A percentile compares a stretch with the other conserved stretches of the same genome.
These are phyloP conservation scores for Phalacrocorax aristotelis DNA, from an alignment of 2,113 vertebrate species.

Conservation along the genomic window DNA sequence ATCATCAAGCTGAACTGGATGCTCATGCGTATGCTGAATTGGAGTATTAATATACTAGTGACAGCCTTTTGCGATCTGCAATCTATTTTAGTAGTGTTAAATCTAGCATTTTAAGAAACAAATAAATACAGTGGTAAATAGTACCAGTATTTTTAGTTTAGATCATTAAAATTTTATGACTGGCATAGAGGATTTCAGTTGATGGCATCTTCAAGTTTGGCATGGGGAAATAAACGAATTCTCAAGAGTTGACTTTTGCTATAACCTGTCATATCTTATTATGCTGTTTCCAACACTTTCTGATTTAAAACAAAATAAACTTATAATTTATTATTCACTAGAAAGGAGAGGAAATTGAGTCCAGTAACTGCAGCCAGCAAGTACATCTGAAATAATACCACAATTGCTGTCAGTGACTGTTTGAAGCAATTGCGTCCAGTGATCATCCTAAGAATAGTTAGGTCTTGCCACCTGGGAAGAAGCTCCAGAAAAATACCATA, in stretches of 20 bases:
- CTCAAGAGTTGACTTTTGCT: conserved; percentile 6
- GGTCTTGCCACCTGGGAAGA: background rate
- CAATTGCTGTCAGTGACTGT: background rate
- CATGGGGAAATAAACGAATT: conserved; percentile 8
- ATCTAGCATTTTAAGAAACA: background rate
- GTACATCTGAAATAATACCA: background rate
- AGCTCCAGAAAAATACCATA: background rate
- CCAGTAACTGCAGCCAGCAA: background rate
- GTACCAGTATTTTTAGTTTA: conserved; percentile 18
- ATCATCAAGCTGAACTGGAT: conserved; percentile 15
- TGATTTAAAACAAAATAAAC: conserved; percentile 7
- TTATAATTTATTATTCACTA: background rate
- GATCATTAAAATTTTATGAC: conserved; percentile 39
- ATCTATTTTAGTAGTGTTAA: background rate
- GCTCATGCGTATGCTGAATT: background rate
- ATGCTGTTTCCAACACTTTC: background rate
- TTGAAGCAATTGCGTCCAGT: background rate
- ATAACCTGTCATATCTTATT: conserved; percentile 16
- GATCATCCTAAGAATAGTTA: background rate
- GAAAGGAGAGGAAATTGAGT: background rate
- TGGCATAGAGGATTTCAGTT: conserved; percentile 4
- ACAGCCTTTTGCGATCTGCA: background rate
- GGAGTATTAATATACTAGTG: background rate
- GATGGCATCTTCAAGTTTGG: conserved; percentile 4
- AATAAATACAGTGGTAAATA: background rate